Conservation (phyloP, 53 echinoderm and acorn worm genomes). For the Mesocentrotus franciscanus region DNA sequence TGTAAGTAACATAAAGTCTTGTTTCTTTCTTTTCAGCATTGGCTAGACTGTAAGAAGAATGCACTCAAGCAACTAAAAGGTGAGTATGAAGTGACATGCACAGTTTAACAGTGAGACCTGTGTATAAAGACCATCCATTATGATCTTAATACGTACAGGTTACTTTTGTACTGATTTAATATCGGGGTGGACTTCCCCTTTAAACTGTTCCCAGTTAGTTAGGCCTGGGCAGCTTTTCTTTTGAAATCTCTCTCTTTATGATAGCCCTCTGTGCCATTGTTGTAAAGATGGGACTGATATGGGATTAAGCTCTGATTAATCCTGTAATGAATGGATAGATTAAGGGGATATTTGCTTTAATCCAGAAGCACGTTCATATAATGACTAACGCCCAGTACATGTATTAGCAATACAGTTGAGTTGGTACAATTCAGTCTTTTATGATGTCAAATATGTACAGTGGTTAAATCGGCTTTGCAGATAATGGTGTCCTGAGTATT, state of each 20-base stretch:
- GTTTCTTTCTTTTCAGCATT: conserved; percentile 73
- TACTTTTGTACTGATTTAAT: no score
- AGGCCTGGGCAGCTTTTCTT: no score
- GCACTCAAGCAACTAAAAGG: conserved; percentile 92
- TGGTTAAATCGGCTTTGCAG: no score
- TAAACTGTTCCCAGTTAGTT: no score
- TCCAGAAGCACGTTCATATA: neutral
- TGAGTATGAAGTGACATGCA: conserved; percentile 35
- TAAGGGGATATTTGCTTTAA: neutral
- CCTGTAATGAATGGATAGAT: neutral
- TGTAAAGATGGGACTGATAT: neutral
- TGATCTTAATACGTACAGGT: no score
- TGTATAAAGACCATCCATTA: no score
- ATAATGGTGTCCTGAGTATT: no score
- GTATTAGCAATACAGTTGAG: no score
- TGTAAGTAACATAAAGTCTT: no score
- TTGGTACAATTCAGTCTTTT: neutral
- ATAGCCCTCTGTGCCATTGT: neutral
- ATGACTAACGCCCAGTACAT: neutral
- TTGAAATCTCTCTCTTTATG: neutral
- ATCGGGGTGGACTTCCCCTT: no score
- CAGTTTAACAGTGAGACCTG: no score
- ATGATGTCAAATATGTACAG: neutral
- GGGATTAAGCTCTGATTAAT: neutral
- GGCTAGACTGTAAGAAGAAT: conserved; percentile 92